Conservation (phyloP, 2,888 invertebrate species). For the Chrysolina americana region DNA sequence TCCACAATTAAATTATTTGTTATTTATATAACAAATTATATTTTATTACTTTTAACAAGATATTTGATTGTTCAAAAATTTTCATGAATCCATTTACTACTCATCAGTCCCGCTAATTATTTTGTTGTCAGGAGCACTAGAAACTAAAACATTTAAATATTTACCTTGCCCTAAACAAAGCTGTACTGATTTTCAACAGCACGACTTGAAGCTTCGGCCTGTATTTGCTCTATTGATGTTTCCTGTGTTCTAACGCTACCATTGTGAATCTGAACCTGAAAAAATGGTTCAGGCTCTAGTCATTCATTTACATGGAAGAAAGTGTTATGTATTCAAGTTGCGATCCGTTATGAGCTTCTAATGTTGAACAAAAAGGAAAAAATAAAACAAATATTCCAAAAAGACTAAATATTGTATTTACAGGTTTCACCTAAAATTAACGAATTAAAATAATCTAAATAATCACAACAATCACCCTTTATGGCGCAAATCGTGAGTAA, state of each 20-base stretch:
- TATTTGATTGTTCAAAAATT: too few relatives aligned
- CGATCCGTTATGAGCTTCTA: constrained; percentile 27
- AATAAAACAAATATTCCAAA: constrained; percentile 53
- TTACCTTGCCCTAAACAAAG: constrained; percentile 72
- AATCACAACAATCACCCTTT: constrained; percentile 40
- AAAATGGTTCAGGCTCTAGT: constrained; percentile 52
- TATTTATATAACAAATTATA: too few relatives aligned
- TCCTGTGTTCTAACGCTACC: constrained; percentile 87
- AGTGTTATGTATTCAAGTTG: constrained; percentile 16
- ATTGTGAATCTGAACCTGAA: constrained; percentile 81
- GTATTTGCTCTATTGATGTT: constrained; percentile 79
- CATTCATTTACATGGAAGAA: constrained; percentile 27
- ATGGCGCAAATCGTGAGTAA: constrained; percentile 6
- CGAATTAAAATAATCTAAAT: constrained; percentile 47
- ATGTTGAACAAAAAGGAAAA: constrained; percentile 47
- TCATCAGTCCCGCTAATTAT: too few relatives aligned
- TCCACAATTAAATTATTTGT: too few relatives aligned
- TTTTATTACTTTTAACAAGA: too few relatives aligned
- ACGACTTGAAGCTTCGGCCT: constrained; percentile 70
- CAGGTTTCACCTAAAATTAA: constrained; percentile 58
- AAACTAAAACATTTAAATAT: constrained; percentile 24
- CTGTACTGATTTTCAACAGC: constrained; percentile 91
- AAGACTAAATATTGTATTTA: constrained; percentile 56
- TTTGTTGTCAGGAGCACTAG: background rate
- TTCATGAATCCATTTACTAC: too few relatives aligned